A percentile compares a stretch with the other conserved stretches of the same genome.
phyloP scores from a whole-genome alignment of 2,113 vertebrate species.

The Mugil cephalus region DNA sequence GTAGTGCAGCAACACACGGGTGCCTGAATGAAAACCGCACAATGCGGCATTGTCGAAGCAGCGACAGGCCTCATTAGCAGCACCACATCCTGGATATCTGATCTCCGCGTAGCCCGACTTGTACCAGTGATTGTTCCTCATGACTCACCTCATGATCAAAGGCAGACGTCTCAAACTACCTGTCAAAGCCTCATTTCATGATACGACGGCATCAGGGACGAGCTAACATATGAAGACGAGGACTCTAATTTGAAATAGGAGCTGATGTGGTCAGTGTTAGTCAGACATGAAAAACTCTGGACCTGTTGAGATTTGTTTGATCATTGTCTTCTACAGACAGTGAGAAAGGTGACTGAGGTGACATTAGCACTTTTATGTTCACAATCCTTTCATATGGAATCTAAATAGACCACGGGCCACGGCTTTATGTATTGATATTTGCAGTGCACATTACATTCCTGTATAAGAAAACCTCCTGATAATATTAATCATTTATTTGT shows the following conservation, averaged over 20 bases:
- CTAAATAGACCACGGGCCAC: background rate
- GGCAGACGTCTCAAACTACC: constrained; percentile 49
- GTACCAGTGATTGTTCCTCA: constrained; percentile 33
- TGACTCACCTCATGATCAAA: constrained; percentile 63
- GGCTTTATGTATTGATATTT: background rate
- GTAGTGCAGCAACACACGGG: constrained; percentile 41
- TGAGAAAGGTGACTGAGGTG: too few relatives aligned
- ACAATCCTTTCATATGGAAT: too few relatives aligned
- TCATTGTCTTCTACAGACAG: too few relatives aligned
- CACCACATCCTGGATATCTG: constrained; percentile 72
- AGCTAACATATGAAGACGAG: constrained; percentile 31
- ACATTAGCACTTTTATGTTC: too few relatives aligned
- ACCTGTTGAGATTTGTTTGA: constrained; percentile 10
- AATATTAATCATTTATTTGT: too few relatives aligned
- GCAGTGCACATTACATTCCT: background rate
- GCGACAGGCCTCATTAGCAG: constrained; percentile 72
- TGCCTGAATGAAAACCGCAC: constrained; percentile 44
- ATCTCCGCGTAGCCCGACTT: constrained; percentile 58
- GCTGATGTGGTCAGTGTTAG: constrained; percentile 38
- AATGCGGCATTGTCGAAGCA: constrained; percentile 65
- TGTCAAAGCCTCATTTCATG: constrained; percentile 37
- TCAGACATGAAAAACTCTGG: constrained; percentile 18
- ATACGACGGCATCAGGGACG: constrained; percentile 24
- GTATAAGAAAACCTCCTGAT: too few relatives aligned
- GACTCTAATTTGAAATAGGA: constrained; percentile 14